Evolutionary conservation across 2,797 vertebrate species (phyloP).

Genomic region (Dromococcyx pavoninus): DNA sequence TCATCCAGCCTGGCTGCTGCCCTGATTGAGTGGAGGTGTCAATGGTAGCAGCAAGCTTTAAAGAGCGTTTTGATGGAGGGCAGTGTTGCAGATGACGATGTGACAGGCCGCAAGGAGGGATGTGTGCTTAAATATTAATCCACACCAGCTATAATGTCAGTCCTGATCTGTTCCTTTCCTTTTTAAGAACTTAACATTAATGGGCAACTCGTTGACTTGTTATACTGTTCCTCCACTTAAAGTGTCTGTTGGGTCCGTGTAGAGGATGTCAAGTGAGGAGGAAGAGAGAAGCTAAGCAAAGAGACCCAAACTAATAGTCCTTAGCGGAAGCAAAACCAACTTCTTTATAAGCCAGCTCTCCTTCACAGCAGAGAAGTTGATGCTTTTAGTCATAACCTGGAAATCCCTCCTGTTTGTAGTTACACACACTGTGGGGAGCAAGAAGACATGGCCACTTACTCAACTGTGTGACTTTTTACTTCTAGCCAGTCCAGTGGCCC

Average conservation of each 20-base stretch:
- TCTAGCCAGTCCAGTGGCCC: not conserved
- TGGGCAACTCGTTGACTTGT: not conserved
- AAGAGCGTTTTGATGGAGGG: not conserved
- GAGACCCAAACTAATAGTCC: not conserved
- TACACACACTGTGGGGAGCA: not conserved
- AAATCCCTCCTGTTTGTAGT: not conserved
- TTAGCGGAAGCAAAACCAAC: not conserved
- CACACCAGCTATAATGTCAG: not conserved
- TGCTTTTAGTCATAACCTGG: not conserved
- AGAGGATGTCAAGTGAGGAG: not conserved
- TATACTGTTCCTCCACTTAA: not conserved
- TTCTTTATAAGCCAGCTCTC: not conserved
- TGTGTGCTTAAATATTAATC: not conserved
- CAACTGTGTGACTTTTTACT: not conserved
- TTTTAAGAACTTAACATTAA: not conserved
- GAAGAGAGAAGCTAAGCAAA: not conserved
- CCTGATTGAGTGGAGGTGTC: not conserved
- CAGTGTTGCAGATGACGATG: not conserved
- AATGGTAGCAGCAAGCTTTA: not conserved
- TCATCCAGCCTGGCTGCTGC: not conserved
- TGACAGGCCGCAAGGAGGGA: not conserved
- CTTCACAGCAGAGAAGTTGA: not conserved
- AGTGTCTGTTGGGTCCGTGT: not conserved
- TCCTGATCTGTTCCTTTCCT: not conserved
- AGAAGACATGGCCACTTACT: accelerated